Conservation (phyloP, 2,797 vertebrate genomes). For the Mus caroli region DNA sequence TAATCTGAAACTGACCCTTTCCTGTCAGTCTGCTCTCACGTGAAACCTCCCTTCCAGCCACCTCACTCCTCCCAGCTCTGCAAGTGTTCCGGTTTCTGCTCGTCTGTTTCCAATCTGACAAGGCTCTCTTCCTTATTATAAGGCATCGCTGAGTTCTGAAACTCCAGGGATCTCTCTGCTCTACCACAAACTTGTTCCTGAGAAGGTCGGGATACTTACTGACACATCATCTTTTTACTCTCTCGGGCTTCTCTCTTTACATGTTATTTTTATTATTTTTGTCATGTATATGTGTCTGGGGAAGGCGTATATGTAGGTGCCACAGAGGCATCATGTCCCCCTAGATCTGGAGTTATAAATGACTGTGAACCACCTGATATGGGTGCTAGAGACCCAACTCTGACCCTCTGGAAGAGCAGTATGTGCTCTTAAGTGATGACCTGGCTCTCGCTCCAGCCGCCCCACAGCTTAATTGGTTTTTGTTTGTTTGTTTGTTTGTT, state of each 20-base stretch:
- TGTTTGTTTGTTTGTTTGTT: background rate
- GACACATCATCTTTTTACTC: background rate
- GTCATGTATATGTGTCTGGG: background rate
- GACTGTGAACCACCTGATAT: background rate
- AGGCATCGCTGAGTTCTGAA: background rate
- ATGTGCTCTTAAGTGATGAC: background rate
- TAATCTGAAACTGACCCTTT: constrained; percentile 13
- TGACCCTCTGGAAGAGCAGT: background rate
- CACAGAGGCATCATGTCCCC: background rate
- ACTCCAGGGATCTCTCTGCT: background rate
- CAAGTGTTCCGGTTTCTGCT: background rate
- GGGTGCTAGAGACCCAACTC: background rate
- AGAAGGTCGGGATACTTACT: background rate
- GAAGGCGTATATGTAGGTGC: too few species aligned
- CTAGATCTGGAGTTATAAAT: background rate
- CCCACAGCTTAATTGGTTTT: background rate
- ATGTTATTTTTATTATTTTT: background rate
- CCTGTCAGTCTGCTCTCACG: background rate
- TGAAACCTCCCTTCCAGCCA: background rate
- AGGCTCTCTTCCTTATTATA: background rate
- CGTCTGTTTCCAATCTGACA: constrained; percentile 12
- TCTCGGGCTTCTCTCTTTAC: background rate
- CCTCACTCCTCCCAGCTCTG: background rate
- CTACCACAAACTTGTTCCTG: background rate
- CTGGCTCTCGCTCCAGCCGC: background rate